Evolutionary conservation across 2,113 vertebrate species (phyloP).

Genomic region (Peromyscus maniculatus): DNA sequence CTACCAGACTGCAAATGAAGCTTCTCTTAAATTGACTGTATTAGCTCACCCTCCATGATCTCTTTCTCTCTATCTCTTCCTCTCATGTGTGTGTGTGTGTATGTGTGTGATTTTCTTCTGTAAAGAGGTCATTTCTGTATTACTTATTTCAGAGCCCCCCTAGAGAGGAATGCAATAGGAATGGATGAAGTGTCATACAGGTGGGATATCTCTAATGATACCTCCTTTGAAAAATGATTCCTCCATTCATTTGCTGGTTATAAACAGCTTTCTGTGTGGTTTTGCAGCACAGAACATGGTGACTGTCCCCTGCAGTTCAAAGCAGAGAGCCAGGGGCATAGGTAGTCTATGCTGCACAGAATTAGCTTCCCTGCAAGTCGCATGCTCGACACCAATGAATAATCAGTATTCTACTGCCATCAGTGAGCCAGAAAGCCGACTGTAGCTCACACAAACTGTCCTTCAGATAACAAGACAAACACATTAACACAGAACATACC

Average conservation of each 20-base stretch:
- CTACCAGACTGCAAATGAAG: not conserved
- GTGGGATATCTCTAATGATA: conserved; percentile 20
- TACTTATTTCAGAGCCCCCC: not conserved
- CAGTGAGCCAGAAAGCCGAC: conserved; percentile 7
- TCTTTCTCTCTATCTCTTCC: not conserved
- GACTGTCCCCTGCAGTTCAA: not conserved
- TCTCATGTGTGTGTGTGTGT: not conserved
- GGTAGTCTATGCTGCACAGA: not conserved
- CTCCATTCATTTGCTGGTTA: not conserved
- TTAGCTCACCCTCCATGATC: not conserved
- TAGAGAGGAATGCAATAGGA: conserved; percentile 12
- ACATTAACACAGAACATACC: not conserved
- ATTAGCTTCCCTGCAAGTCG: conserved; percentile 16
- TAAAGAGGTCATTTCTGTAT: not conserved
- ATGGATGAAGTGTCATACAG: not conserved
- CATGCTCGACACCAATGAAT: not conserved
- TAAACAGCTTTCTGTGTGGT: conserved; percentile 52
- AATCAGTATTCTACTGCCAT: not conserved
- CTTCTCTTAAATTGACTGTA: not conserved
- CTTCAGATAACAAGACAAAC: not conserved
- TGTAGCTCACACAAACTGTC: not conserved
- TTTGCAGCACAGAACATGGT: conserved; percentile 20
- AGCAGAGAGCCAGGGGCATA: not conserved
- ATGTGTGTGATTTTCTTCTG: not conserved
- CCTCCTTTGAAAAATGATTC: conserved; percentile 40